Percentiles rank a stretch among this genome's conserved stretches.
Conservation (phyloP, 2,888 invertebrate species). For the Bembecia ichneumoniformis region DNA sequence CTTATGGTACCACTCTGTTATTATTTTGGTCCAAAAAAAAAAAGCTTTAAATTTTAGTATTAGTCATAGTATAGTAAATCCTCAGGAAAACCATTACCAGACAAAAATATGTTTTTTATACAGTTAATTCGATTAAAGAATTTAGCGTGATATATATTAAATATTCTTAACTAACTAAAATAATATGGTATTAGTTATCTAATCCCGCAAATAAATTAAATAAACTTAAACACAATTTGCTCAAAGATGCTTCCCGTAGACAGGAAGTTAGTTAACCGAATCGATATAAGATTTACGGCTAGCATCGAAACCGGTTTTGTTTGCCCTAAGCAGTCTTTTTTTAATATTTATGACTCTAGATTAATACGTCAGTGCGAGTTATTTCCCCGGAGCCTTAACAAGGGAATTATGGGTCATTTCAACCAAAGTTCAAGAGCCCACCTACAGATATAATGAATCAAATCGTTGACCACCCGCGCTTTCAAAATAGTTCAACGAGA, state of each 20-base stretch:
- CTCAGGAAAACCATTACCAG: too few relatives aligned
- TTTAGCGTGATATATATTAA: too few relatives aligned
- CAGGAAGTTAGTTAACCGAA: conserved; percentile 11
- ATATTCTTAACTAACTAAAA: too few relatives aligned
- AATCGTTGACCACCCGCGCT: conserved; percentile 55
- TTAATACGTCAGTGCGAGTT: conserved; percentile 50
- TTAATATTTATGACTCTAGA: conserved; percentile 47
- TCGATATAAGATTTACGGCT: conserved; percentile 23
- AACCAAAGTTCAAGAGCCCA: conserved; percentile 49
- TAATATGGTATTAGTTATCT: too few relatives aligned
- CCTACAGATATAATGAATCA: conserved; percentile 56
- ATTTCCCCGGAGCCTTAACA: conserved; percentile 48
- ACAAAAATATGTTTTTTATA: too few relatives aligned
- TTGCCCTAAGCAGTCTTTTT: conserved; percentile 22
- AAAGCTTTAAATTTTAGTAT: too few relatives aligned
- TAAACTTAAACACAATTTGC: too few relatives aligned
- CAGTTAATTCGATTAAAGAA: too few relatives aligned
- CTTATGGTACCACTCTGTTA: too few relatives aligned
- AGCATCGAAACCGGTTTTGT: conserved; percentile 20
- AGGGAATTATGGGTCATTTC: conserved; percentile 65
- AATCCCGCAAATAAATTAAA: too few relatives aligned
- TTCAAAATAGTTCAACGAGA: conserved; percentile 31
- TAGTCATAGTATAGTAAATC: too few relatives aligned
- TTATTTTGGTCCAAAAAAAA: too few relatives aligned
- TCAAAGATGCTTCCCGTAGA: not conserved